Evolutionary conservation across 2,888 invertebrate species (phyloP).

Genomic region (Spilarctia lutea): DNA sequence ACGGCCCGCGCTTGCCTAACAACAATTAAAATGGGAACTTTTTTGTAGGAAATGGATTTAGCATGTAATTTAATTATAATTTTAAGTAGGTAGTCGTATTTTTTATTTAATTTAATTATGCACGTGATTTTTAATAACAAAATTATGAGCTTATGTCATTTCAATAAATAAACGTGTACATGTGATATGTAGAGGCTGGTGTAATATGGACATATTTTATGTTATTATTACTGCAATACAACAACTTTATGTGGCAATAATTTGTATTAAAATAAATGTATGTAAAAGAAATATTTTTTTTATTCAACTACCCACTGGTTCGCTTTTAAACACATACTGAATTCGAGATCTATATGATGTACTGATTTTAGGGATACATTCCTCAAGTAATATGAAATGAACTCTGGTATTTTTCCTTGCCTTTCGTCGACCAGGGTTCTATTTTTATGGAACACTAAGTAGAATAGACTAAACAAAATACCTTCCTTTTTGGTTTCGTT

Average conservation of each 20-base stretch:
- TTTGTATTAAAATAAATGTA: neutral
- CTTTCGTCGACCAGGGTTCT: too few species aligned
- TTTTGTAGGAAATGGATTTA: slow-evolving; percentile 83
- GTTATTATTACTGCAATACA: slow-evolving; percentile 31
- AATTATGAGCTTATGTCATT: slow-evolving; percentile 16
- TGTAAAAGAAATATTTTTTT: neutral
- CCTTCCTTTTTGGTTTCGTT: too few species aligned
- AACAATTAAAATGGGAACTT: slow-evolving; percentile 78
- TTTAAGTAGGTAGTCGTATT: slow-evolving; percentile 29
- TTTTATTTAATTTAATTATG: slow-evolving; percentile 21
- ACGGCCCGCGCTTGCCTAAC: slow-evolving; percentile 55
- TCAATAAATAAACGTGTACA: slow-evolving; percentile 12
- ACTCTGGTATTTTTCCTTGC: too few species aligned
- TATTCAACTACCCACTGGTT: too few species aligned
- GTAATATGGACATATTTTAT: slow-evolving; percentile 22
- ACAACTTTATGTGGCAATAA: neutral
- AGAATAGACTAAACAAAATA: too few species aligned
- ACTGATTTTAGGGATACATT: too few species aligned
- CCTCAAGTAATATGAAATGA: too few species aligned
- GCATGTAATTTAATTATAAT: slow-evolving; percentile 37
- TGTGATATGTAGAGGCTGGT: slow-evolving; percentile 22
- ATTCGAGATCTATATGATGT: too few species aligned
- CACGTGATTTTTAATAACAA: slow-evolving; percentile 29
- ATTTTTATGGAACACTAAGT: too few species aligned
- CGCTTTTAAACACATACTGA: too few species aligned